phyloP scores from a whole-genome alignment of 2,888 invertebrate genomes.

The Drepanosiphum platanoidis region DNA sequence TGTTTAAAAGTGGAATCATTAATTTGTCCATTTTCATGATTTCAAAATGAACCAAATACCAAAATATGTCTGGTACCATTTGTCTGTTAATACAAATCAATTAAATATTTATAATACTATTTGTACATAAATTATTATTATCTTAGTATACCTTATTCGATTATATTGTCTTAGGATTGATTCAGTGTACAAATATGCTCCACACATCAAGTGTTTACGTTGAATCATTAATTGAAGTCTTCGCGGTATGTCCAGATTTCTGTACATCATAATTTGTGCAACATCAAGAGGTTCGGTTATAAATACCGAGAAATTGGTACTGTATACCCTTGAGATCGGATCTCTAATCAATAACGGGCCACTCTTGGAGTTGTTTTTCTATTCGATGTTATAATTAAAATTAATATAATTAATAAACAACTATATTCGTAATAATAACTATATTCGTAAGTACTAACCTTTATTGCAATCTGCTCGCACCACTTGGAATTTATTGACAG shows the following conservation, averaged over 20 bases:
- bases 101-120: background rate
- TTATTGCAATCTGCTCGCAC: background rate
- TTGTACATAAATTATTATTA: background rate
- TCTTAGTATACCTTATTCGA: background rate
- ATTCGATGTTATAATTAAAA: background rate
- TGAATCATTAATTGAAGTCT: background rate
- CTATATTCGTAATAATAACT: too few relatives aligned
- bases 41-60: slow-evolving; percentile 34
- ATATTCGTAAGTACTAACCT: background rate
- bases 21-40: slow-evolving; percentile 42
- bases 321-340: background rate
- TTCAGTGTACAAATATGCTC: background rate
- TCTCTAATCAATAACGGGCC: slow-evolving; percentile 19
- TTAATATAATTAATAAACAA: background rate
- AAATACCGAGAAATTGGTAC: slow-evolving; percentile 4
- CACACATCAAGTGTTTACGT: slow-evolving; percentile 15
- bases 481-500: background rate
- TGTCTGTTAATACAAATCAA: background rate
- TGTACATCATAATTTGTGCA: slow-evolving; percentile 33
- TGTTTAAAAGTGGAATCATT: slow-evolving; percentile 15
- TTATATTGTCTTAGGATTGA: slow-evolving; percentile 20
- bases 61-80: slow-evolving; percentile 10
- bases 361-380: background rate
- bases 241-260: background rate
- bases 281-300: background rate